Base-by-base conservation (phyloP, 2,888 invertebrate genomes). In the Quadriops clusia region DNA sequence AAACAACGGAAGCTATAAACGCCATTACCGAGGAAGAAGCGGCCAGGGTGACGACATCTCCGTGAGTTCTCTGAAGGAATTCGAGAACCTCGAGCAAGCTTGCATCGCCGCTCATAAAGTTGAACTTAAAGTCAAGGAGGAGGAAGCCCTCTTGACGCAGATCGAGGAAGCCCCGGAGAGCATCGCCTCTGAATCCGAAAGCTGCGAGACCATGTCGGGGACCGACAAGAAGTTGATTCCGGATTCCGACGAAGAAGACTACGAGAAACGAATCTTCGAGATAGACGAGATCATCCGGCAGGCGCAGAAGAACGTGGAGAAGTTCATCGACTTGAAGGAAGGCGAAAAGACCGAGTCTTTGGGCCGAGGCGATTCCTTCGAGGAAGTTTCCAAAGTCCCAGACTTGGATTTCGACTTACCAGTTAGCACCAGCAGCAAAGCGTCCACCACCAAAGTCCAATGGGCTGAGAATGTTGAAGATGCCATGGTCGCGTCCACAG, bases 31-130 rank as follows among this genome's bases (percentile, higher is more conserved):
- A 5, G 73, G 78, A 42, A 77, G 75, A 48, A 80, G 77, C 49
- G 74, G 74, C 3, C 79, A 79, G 56, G 81, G 82, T 1, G 91
- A 90, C 56, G 89, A 90, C 51, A 68, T 87, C 23, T 89, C 89
- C 2, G 63, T 84, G 15, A 83, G 82, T 5, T 91, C 91, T 22
- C 63, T 93, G 12, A 85, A 86, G 56, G 93, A 94, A 56, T 93
- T 93, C 56, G 93, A 94, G 65, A 83, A 85, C 0, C 59, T 93
- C 2, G 93, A 94, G 62, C 78, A 76, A 37, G 90, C 90, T 12
- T 84, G 89, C 47, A 70, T 82, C 24, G 86, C 85, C 55, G 86
- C 82, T 0, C 77, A 85, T 39, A 71, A 76, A 45, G 81, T 84
- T 29, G 90, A 91, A 63, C 68, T 80, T 24, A 74, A 79, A 37